Base-by-base conservation (phyloP, 1,140 invertebrate species). In the Macrosteles quadrilineatus region DNA sequence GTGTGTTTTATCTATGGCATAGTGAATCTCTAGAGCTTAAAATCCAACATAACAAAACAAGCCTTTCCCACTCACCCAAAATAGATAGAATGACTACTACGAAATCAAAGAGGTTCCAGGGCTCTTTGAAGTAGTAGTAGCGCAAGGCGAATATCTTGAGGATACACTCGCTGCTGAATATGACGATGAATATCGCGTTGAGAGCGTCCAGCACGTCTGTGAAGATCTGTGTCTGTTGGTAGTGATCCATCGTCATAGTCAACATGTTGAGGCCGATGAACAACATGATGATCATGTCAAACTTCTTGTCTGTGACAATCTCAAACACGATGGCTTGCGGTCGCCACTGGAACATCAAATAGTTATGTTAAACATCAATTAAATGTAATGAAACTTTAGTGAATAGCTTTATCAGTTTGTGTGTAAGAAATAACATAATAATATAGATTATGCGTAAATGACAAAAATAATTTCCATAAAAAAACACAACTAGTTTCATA, bases 21-120 rank as follows among this genome's bases (percentile, higher is more conserved):
- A n/a, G n/a, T n/a, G n/a, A n/a, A n/a, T n/a, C n/a, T n/a, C n/a
- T n/a, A n/a, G n/a, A n/a, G n/a, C n/a, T n/a, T n/a, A n/a, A n/a
- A n/a, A n/a, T n/a, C n/a, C n/a, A n/a, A n/a, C n/a, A n/a, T n/a
- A n/a, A n/a, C n/a, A n/a, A n/a, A n/a, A n/a, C n/a, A n/a, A n/a
- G n/a, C n/a, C n/a, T n/a, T n/a, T n/a, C 40, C 62, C 76, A 85
- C 86, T 89, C 87, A 95, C 94, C 93, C 85, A 96, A 89, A 85
- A 99, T 96, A 81, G 97, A 98, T 83, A 98, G 90, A 86, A 97
- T 96, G 79, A 99, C 97, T 81, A 99, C 96, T 78, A 98, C 93
- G 86, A 98, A 97, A 88, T 99, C 97, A 87, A 99, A 99, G 76
- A 98, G 87, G 86, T 99, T 99, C 97, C 97, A 99, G 70, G 97